phyloP scores from a whole-genome alignment of 2,797 vertebrate species.

The Pangasius macronema region DNA sequence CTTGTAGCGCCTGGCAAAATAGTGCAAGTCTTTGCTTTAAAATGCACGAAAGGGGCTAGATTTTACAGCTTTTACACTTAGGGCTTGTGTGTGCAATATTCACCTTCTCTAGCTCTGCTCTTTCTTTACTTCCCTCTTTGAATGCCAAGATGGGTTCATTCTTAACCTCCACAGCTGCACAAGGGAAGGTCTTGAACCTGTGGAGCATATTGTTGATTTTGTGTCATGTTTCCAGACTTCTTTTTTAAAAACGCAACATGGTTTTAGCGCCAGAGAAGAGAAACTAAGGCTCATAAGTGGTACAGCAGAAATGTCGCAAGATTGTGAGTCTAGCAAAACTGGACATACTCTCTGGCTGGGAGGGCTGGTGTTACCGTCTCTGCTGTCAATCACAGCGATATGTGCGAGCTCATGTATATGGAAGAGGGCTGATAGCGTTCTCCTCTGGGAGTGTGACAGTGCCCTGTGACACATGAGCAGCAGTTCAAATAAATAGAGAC shows the following conservation, averaged over 20 bases:
- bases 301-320: neutral
- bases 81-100: neutral
- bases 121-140: slow-evolving; percentile 79
- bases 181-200: slow-evolving; percentile 76
- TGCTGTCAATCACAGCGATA: neutral
- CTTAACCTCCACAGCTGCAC: slow-evolving; percentile 75
- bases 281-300: neutral
- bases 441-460: neutral
- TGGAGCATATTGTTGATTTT: neutral
- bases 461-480: neutral
- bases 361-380: neutral
- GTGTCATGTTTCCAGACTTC: neutral
- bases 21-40: neutral
- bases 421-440: neutral
- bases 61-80: neutral
- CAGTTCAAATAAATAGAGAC: neutral
- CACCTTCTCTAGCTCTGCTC: slow-evolving; percentile 82
- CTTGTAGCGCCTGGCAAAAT: slow-evolving; percentile 74
- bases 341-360: neutral
- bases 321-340: neutral
- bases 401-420: neutral
- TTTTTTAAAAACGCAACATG: neutral
- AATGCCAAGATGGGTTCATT: slow-evolving; percentile 90
- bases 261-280: neutral
- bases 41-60: neutral